Evolutionary conservation across 2,113 vertebrate species (phyloP).

Genomic region (Heloderma charlesbogerti): DNA sequence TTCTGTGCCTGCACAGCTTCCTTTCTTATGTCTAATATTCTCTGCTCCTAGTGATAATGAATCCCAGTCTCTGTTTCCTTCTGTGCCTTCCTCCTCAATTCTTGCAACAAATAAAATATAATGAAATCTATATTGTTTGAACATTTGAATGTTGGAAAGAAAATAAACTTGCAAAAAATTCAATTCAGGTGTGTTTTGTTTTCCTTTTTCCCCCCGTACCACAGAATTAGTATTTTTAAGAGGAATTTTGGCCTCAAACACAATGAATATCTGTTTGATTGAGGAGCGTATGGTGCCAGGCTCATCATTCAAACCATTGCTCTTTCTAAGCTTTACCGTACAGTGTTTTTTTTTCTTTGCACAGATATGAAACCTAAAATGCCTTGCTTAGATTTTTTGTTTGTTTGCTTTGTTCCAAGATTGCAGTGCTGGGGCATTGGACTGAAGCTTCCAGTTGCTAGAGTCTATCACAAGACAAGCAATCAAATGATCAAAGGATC

Average conservation of each 20-base stretch:
- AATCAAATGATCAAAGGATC: background rate
- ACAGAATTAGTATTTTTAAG: background rate
- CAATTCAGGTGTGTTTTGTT: background rate
- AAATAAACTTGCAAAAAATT: background rate
- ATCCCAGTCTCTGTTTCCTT: background rate
- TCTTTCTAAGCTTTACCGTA: background rate
- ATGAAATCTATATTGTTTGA: background rate
- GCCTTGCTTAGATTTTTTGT: background rate
- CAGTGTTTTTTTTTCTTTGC: background rate
- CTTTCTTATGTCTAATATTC: background rate
- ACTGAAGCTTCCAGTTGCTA: background rate
- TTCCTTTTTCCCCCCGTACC: background rate
- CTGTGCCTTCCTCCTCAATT: background rate
- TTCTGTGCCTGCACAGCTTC: background rate
- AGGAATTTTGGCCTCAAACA: background rate
- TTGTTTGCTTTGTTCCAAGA: background rate
- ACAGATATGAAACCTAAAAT: background rate
- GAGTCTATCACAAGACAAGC: background rate
- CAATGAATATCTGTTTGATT: background rate
- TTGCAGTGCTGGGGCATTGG: background rate
- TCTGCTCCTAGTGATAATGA: background rate
- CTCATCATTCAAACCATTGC: background rate
- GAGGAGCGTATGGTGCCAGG: background rate
- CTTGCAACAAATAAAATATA: too few species aligned
- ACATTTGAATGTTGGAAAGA: background rate